phyloP scores from a whole-genome alignment of 2,797 vertebrate genomes.

The Crenuchus spilurus region DNA sequence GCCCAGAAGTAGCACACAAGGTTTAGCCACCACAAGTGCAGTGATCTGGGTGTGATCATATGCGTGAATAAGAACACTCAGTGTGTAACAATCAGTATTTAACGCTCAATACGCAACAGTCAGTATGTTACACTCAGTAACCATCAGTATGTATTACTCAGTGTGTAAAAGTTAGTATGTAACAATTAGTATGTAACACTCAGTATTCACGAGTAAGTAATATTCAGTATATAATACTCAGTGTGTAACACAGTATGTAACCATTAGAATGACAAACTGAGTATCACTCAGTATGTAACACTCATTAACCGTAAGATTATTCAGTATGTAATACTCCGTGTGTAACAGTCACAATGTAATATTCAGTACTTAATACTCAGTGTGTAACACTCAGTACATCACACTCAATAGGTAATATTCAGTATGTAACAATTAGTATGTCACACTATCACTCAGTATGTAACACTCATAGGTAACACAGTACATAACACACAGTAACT shows the following conservation, averaged over 20 bases:
- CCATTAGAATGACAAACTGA: too few relatives aligned
- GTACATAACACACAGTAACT: slow-evolving; percentile 3
- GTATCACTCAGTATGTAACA: slow-evolving; percentile 4
- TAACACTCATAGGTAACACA: too few relatives aligned
- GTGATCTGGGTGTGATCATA: slow-evolving; percentile 44
- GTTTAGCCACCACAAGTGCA: not conserved
- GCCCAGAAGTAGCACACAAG: not conserved
- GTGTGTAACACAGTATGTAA: not conserved
- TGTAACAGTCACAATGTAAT: not conserved
- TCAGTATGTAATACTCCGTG: not conserved
- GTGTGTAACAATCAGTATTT: too few relatives aligned
- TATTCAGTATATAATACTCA: not conserved
- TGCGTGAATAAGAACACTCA: slow-evolving; percentile 9
- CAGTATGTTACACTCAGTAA: slow-evolving; percentile 4
- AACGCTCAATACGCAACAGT: not conserved
- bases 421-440: not conserved
- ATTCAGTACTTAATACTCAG: not conserved
- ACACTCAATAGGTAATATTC: not conserved
- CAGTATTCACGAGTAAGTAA: not conserved
- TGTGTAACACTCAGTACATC: not conserved
- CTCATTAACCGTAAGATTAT: too few relatives aligned
- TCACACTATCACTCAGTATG: not conserved
- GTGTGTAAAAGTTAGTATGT: too few relatives aligned
- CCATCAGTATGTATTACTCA: too few relatives aligned
- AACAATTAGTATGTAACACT: not conserved